Evolutionary conservation across 2,113 vertebrate genomes (phyloP).

Genomic region (Petaurus breviceps): DNA sequence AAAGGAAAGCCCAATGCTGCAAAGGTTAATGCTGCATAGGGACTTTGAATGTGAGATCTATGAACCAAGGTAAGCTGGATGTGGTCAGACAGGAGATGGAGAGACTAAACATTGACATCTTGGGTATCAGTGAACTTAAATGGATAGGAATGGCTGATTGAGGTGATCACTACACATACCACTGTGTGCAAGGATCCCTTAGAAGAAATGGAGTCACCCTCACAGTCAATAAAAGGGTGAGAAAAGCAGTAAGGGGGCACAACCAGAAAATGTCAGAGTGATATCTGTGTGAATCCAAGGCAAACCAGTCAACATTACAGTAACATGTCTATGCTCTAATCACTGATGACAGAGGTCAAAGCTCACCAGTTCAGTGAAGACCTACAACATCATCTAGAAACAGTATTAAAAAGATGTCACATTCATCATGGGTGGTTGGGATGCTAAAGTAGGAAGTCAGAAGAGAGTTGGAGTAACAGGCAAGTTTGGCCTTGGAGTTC

Average conservation of each 20-base stretch:
- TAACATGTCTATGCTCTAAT: background rate
- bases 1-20: background rate
- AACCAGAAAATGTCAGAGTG: too few relatives aligned
- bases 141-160: background rate
- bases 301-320: background rate
- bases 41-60: background rate
- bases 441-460: background rate
- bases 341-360: background rate
- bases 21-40: background rate
- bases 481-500: background rate
- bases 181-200: background rate
- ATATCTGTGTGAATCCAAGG: too few relatives aligned
- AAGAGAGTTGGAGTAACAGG: background rate
- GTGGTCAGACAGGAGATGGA: background rate
- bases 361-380: background rate
- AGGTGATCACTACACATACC: background rate
- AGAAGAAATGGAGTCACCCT: background rate
- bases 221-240: background rate
- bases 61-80: background rate
- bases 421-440: background rate
- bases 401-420: background rate
- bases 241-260: background rate
- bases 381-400: background rate
- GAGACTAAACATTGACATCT: background rate
- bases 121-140: background rate